Percentiles rank a stretch among this genome's conserved stretches.
These are phyloP conservation scores for Syngnathus rostellatus DNA, from an alignment of 2,797 vertebrate species.

Conservation along the genomic window DNA sequence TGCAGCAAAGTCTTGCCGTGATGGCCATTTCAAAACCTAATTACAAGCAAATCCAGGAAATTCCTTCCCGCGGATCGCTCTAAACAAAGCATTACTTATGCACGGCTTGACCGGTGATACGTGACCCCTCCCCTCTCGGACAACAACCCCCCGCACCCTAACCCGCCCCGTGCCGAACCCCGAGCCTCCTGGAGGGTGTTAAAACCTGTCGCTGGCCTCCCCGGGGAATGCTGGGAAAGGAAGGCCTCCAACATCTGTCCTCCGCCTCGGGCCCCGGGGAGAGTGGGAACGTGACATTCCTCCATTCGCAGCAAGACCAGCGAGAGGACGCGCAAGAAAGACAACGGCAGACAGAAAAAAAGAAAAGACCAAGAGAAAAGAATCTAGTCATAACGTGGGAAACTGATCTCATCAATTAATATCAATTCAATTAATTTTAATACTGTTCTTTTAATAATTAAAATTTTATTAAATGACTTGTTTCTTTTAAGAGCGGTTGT, in stretches of 20 bases:
- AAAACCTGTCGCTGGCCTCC: conserved; percentile 60
- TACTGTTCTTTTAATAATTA: too few species aligned
- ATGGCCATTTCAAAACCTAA: conserved; percentile 41
- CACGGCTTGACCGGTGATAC: conserved; percentile 58
- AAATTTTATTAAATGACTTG: too few species aligned
- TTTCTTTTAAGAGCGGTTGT: too few species aligned
- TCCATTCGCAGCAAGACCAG: conserved; percentile 15
- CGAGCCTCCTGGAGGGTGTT: conserved; percentile 50
- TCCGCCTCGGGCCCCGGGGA: conserved; percentile 46
- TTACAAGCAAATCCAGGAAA: conserved; percentile 53
- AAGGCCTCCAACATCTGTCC: conserved; percentile 70
- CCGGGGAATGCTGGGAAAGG: conserved; percentile 71
- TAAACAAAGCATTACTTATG: conserved; percentile 63
- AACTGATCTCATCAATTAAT: too few species aligned
- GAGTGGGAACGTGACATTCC: conserved; percentile 35
- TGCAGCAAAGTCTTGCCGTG: conserved; percentile 19
- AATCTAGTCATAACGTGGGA: too few species aligned
- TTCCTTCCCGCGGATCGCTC: conserved; percentile 44
- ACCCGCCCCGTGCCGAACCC: conserved; percentile 19
- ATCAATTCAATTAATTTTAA: too few species aligned
- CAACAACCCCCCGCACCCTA: conserved; percentile 39
- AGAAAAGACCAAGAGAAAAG: not conserved
- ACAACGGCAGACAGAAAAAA: not conserved
- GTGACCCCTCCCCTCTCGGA: conserved; percentile 44
- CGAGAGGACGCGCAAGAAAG: conserved; percentile 12